Evolutionary conservation across 2,888 invertebrate genomes (phyloP).

Genomic region (Pasiphila rectangulata): DNA sequence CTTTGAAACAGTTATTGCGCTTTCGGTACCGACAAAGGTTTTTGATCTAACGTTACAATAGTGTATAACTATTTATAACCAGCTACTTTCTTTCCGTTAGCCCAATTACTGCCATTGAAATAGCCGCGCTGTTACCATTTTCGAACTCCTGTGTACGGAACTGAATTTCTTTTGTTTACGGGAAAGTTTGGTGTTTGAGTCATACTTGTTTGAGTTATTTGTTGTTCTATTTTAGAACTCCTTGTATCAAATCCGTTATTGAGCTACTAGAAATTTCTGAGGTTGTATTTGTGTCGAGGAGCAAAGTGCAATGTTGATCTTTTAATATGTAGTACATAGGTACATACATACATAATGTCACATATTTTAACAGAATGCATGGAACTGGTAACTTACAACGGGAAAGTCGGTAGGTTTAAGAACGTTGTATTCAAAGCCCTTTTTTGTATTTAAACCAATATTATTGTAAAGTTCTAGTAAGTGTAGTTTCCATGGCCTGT

Average conservation of each 20-base stretch:
- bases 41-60: slow-evolving; percentile 47
- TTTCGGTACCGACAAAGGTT: slow-evolving; percentile 45
- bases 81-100: slow-evolving; percentile 71
- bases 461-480: too few relatives aligned
- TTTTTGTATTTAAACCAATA: too few relatives aligned
- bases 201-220: slow-evolving; percentile 3
- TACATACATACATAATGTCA: too few relatives aligned
- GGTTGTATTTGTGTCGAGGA: too few relatives aligned
- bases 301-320: too few relatives aligned
- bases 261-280: too few relatives aligned
- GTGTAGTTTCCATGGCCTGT: too few relatives aligned
- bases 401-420: too few relatives aligned
- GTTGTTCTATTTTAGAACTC: not conserved
- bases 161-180: slow-evolving; percentile 28
- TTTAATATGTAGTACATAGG: too few relatives aligned
- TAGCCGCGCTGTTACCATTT: slow-evolving; percentile 58
- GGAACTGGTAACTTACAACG: too few relatives aligned
- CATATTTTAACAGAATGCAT: too few relatives aligned
- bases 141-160: slow-evolving; percentile 19
- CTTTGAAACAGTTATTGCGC: slow-evolving; percentile 38
- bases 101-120: slow-evolving; percentile 61
- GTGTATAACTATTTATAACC: slow-evolving; percentile 49
- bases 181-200: slow-evolving; percentile 15
- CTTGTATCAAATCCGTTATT: not conserved
- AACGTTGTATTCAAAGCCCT: too few relatives aligned